Evolutionary conservation across 2,113 vertebrate genomes (phyloP).

Genomic region (Bos indicus): DNA sequence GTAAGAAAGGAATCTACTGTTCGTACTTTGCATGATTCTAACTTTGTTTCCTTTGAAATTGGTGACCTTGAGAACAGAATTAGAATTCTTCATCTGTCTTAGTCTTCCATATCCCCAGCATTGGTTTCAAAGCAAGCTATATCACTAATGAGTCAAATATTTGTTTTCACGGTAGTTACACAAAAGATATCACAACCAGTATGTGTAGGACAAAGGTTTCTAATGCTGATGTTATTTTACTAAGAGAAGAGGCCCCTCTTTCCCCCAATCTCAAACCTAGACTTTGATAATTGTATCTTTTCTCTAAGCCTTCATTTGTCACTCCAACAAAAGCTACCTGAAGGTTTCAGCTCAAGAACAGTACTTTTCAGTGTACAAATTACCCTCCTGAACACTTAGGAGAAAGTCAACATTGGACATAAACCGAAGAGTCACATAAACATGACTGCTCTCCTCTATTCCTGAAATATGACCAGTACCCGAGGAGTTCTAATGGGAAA

Average conservation of each 20-base stretch:
- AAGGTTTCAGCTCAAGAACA: background rate
- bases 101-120: background rate
- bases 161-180: background rate
- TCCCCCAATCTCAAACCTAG: background rate
- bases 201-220: background rate
- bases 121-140: background rate
- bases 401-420: background rate
- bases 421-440: background rate
- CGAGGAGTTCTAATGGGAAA: background rate
- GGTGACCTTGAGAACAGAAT: background rate
- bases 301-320: background rate
- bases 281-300: background rate
- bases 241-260: background rate
- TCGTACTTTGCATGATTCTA: background rate
- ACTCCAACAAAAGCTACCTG: background rate
- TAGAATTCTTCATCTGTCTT: background rate
- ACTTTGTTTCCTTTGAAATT: conserved; percentile 1
- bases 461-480: background rate
- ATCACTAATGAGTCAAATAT: background rate
- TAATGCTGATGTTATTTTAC: background rate
- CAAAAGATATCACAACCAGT: background rate
- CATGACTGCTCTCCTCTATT: background rate
- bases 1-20: background rate
- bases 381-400: background rate
- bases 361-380: background rate